phyloP scores from a whole-genome alignment of 2,797 vertebrate species.

The Tauraco hartlaubi region DNA sequence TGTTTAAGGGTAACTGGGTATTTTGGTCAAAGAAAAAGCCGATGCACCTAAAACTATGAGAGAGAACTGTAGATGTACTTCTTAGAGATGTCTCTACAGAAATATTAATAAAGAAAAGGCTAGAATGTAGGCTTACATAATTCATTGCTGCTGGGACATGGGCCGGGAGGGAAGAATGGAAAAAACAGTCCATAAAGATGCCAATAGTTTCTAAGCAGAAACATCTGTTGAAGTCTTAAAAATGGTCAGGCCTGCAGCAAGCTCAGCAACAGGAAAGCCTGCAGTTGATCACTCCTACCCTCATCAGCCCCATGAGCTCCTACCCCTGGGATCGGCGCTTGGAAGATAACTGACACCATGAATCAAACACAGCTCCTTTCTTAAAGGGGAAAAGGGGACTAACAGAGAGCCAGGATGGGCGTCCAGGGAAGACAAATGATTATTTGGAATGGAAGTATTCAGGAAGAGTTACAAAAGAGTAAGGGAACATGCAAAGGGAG shows the following conservation, averaged over 20 bases:
- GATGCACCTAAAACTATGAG: background rate
- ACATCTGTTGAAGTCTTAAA: slow-evolving; percentile 82
- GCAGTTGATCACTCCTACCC: slow-evolving; percentile 76
- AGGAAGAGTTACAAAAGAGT: slow-evolving; percentile 55
- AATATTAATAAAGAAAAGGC: slow-evolving; percentile 79
- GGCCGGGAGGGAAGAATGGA: slow-evolving; percentile 81
- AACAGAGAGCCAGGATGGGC: background rate
- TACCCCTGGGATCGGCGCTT: slow-evolving; percentile 72
- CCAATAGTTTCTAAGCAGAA: slow-evolving; percentile 85
- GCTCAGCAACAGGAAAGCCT: slow-evolving; percentile 81
- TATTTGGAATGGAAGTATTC: slow-evolving; percentile 40
- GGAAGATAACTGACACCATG: slow-evolving; percentile 73
- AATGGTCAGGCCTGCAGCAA: slow-evolving; percentile 78
- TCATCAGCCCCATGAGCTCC: slow-evolving; percentile 34
- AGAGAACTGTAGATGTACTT: slow-evolving; percentile 14
- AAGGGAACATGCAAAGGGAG: slow-evolving; percentile 34
- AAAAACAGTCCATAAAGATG: slow-evolving; percentile 87
- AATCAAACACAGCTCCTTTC: slow-evolving; percentile 54
- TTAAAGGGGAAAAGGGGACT: slow-evolving; percentile 24
- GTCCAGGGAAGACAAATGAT: slow-evolving; percentile 33
- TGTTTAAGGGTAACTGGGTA: background rate
- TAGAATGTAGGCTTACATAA: slow-evolving; percentile 76
- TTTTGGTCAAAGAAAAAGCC: background rate
- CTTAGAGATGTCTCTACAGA: slow-evolving; percentile 51
- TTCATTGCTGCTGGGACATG: slow-evolving; percentile 81